A percentile compares a stretch with the other conserved stretches of the same genome.
Evolutionary conservation across 1,140 invertebrate genomes (phyloP).

Genomic region (Tribolium castaneum): DNA sequence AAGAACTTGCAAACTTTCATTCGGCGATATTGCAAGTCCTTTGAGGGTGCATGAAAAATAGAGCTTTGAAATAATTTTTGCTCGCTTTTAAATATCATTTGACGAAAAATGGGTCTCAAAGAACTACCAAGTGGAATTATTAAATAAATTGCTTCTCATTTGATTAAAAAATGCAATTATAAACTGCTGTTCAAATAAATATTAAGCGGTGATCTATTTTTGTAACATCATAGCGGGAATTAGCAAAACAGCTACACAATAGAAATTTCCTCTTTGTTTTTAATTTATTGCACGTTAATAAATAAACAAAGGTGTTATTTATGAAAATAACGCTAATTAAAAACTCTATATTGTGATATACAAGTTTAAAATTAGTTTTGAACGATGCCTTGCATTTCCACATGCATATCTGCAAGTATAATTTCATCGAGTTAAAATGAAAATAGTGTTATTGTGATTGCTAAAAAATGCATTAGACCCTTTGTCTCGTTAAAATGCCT

Average conservation of each 20-base stretch:
- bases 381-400: background rate
- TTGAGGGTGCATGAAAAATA: background rate
- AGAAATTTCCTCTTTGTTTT: background rate
- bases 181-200: background rate
- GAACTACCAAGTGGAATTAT: no score
- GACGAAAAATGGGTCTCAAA: no score
- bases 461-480: background rate
- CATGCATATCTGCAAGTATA: background rate
- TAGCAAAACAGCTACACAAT: background rate
- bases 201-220: background rate
- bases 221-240: background rate
- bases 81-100: background rate
- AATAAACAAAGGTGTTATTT: background rate
- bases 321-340: background rate
- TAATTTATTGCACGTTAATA: background rate
- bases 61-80: background rate
- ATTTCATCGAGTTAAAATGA: background rate
- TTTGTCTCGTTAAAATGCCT: background rate
- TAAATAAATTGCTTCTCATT: background rate
- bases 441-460: background rate
- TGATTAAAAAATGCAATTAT: background rate
- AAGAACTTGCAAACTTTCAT: background rate
- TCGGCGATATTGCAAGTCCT: background rate
- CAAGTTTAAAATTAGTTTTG: background rate
- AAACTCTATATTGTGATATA: background rate